These are phyloP conservation scores for Axinella damicornis DNA, from an alignment of 37 sponge, comb jelly and placozoan genomes.

Conservation along the genomic window DNA sequence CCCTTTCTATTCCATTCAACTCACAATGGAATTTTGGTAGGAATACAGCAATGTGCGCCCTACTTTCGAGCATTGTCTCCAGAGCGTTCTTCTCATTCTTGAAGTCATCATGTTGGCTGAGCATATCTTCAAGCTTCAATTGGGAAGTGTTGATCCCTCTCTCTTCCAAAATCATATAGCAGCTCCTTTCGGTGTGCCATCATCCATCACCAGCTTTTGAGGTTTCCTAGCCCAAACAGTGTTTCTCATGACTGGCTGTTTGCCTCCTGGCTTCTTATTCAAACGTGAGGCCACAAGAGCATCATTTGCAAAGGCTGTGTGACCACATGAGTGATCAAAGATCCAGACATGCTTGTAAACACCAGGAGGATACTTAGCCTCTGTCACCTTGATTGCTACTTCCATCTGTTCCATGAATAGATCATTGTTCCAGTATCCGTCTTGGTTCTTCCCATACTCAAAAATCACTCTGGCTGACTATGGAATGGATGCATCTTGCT, in stretches of 20 bases:
- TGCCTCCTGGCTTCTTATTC: conserved; percentile 14
- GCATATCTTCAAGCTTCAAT: conserved; percentile 28
- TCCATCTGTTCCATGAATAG: conserved; percentile 43
- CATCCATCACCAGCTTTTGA: conserved; percentile 1
- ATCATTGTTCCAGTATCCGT: conserved; percentile 54
- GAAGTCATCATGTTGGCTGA: conserved; percentile 8
- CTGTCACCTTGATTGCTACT: not conserved
- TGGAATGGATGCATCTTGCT: not conserved
- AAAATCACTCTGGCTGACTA: conserved; percentile 13
- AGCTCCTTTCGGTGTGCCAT: conserved; percentile 14
- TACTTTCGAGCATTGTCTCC: not conserved
- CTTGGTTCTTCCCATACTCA: conserved; percentile 49
- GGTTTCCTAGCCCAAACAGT: conserved; percentile 6
- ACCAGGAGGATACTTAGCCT: conserved; percentile 1
- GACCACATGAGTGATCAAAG: conserved; percentile 26
- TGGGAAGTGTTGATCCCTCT: conserved; percentile 8
- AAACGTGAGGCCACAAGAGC: conserved; percentile 12
- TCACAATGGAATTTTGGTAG: conserved; percentile 49
- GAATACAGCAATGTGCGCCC: conserved; percentile 14
- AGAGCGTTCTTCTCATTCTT: conserved; percentile 4
- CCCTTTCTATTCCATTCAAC: conserved; percentile 23
- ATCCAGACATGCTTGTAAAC: conserved; percentile 1
- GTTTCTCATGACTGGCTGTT: conserved; percentile 21
- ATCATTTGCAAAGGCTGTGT: conserved; percentile 24
- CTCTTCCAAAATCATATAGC: conserved; percentile 11